Percentiles rank a stretch among this genome's conserved stretches.
Evolutionary conservation across 2,113 vertebrate genomes (phyloP).

Genomic region (Formicarius rufipectus): DNA sequence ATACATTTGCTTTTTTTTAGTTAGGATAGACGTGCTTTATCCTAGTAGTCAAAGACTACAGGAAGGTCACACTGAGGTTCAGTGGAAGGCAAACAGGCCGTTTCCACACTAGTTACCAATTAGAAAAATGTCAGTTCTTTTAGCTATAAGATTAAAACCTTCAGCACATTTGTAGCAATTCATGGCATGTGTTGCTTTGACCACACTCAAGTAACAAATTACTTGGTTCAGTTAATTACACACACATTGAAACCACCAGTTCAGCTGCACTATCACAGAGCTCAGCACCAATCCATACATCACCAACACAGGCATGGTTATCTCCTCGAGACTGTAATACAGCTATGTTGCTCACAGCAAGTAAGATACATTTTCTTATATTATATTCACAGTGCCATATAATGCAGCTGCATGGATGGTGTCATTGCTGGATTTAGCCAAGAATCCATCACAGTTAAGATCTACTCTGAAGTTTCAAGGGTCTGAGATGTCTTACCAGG

Average conservation of each 20-base stretch:
- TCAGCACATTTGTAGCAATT: neutral
- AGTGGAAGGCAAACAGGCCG: neutral
- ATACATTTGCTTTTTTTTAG: neutral
- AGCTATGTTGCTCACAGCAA: neutral
- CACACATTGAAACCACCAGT: neutral
- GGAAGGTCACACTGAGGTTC: neutral
- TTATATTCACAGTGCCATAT: neutral
- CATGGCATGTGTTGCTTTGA: neutral
- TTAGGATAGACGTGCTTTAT: neutral
- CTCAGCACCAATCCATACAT: neutral
- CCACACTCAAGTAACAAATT: slow-evolving; percentile 6
- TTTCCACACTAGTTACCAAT: neutral
- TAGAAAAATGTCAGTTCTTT: neutral
- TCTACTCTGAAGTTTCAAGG: neutral
- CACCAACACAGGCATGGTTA: neutral
- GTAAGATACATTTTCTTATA: neutral
- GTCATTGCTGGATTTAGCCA: neutral
- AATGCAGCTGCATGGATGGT: neutral
- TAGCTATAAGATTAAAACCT: neutral
- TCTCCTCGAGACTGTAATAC: neutral
- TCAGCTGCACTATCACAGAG: neutral
- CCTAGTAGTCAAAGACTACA: too few relatives aligned
- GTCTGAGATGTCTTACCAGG: neutral
- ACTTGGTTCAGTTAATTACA: slow-evolving; percentile 22
- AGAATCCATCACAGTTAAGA: neutral